These are phyloP conservation scores for Boloria selene DNA, from an alignment of 2,888 invertebrate genomes.

Conservation along the genomic window DNA sequence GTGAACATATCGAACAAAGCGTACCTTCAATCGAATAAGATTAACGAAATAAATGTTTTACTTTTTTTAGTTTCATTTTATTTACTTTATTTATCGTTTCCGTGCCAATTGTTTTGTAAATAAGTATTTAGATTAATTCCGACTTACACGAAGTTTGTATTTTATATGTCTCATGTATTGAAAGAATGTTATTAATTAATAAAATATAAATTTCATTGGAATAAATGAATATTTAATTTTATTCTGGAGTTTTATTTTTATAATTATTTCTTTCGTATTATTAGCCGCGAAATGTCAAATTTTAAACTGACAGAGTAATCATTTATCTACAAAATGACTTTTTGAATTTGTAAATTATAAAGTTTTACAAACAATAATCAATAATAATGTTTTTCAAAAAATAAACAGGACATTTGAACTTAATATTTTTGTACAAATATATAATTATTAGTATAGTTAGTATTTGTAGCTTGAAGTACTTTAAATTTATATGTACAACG, in stretches of 20 bases:
- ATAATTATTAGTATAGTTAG: no score
- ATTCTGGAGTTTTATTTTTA: conserved; percentile 41
- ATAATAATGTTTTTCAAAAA: no score
- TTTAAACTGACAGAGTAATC: conserved; percentile 21
- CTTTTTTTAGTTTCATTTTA: conserved; percentile 36
- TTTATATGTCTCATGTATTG: conserved; percentile 51
- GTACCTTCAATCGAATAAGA: conserved; percentile 65
- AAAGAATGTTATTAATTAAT: conserved; percentile 51
- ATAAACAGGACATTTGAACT: no score
- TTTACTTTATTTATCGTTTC: conserved; percentile 57
- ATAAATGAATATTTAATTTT: conserved; percentile 66
- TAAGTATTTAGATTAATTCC: conserved; percentile 41
- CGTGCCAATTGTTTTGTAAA: conserved; percentile 71
- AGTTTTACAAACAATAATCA: no score
- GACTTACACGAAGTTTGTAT: conserved; percentile 32
- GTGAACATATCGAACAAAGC: conserved; percentile 70
- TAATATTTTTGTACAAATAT: no score
- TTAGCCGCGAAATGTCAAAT: background rate
- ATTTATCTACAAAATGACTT: no score
- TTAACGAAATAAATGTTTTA: conserved; percentile 49
- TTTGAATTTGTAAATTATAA: no score
- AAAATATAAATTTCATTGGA: conserved; percentile 63
- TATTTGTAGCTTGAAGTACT: no score
- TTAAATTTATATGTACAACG: no score
- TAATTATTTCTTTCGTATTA: background rate